These are phyloP conservation scores for Dryobota labecula DNA, from an alignment of 2,888 invertebrate genomes.

Conservation along the genomic window DNA sequence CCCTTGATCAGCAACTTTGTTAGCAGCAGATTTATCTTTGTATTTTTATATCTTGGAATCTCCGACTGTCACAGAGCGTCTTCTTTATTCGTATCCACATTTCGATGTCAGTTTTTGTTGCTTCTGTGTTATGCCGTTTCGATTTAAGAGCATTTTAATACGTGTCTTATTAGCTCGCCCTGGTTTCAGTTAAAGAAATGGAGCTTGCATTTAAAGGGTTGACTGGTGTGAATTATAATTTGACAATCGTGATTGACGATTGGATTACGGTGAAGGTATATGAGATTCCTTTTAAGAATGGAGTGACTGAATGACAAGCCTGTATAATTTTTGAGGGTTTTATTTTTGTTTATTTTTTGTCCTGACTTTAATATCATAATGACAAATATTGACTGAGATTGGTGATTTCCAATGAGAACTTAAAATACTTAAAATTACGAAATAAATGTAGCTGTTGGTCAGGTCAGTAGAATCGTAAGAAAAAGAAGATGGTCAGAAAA, in stretches of 20 bases:
- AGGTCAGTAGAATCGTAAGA: background rate
- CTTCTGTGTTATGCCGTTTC: constrained; percentile 75
- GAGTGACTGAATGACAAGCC: constrained; percentile 6
- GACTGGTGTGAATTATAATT: constrained; percentile 57
- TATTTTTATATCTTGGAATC: constrained; percentile 77
- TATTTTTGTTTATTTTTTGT: constrained; percentile 14
- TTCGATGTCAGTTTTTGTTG: constrained; percentile 82
- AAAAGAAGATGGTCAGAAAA: background rate
- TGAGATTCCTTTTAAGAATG: constrained; percentile 24
- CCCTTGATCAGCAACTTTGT: constrained; percentile 4
- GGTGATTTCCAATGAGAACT: background rate
- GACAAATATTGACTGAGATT: background rate
- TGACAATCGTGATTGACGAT: constrained; percentile 54
- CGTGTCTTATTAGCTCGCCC: constrained; percentile 77
- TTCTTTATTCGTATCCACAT: constrained; percentile 81
- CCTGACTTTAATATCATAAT: background rate
- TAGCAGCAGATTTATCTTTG: constrained; percentile 63
- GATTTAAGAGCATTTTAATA: constrained; percentile 78
- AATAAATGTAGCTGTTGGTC: background rate
- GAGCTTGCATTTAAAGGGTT: constrained; percentile 54
- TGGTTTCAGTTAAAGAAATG: constrained; percentile 69
- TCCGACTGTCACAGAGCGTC: constrained; percentile 79
- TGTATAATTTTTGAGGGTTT: background rate
- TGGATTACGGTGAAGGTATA: constrained; percentile 38
- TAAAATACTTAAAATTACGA: background rate